Percentiles rank a stretch among this genome's conserved stretches.
phyloP scores from a whole-genome alignment of 64 coral and sea anemone genomes.

The Cladopsammia gracilis region DNA sequence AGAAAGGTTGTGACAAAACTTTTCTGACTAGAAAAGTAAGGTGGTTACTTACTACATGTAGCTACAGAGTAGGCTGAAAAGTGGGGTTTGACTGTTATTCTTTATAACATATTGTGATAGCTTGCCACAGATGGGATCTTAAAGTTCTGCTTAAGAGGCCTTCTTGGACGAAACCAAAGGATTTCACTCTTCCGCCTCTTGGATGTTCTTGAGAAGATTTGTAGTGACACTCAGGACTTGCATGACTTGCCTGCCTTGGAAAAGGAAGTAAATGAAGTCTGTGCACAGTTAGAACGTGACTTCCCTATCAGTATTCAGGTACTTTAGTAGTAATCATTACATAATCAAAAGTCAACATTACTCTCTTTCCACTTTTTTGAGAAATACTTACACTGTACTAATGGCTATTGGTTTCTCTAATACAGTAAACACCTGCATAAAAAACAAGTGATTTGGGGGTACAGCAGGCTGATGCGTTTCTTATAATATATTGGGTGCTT shows the following conservation, averaged over 20 bases:
- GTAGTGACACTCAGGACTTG: conserved; percentile 5
- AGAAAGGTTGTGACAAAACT: no score
- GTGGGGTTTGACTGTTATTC: neutral
- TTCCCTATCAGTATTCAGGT: conserved; percentile 37
- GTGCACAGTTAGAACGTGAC: conserved; percentile 20
- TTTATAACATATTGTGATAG: conserved; percentile 1
- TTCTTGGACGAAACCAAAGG: conserved; percentile 7
- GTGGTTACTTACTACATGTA: neutral
- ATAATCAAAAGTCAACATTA: neutral
- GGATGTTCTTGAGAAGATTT: neutral
- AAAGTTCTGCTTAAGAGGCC: conserved; percentile 61
- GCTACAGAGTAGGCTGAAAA: neutral
- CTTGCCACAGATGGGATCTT: conserved; percentile 61
- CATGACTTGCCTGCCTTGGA: conserved; percentile 5
- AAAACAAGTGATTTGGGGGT: no score
- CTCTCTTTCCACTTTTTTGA: neutral
- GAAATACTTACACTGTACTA: no score
- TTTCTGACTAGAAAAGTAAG: no score
- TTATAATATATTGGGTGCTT: no score
- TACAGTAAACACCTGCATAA: no score
- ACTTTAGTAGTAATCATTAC: conserved; percentile 1
- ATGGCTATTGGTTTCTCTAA: no score
- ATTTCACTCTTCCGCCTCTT: conserved; percentile 5
- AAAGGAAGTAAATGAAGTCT: neutral
- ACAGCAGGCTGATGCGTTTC: no score